Evolutionary conservation across 2,113 vertebrate species (phyloP).

Genomic region (Oreocharis arfaki): DNA sequence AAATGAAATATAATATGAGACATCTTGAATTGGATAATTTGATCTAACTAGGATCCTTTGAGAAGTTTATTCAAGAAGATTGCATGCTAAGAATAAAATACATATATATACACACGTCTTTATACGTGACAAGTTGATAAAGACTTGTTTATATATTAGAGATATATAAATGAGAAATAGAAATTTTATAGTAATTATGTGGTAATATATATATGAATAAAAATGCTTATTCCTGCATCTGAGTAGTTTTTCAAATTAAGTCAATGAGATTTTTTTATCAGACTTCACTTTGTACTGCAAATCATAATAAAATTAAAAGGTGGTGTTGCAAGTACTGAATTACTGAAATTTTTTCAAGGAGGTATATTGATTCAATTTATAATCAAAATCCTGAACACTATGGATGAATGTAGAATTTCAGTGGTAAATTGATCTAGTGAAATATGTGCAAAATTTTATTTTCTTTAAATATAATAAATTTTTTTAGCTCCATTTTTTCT

Average conservation of each 20-base stretch:
- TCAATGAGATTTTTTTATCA: background rate
- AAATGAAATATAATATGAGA: background rate
- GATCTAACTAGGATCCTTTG: background rate
- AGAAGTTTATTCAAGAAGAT: background rate
- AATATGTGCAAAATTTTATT: background rate
- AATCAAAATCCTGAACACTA: background rate
- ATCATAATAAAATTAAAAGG: background rate
- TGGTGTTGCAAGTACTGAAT: background rate
- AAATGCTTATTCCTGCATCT: background rate
- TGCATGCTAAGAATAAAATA: background rate
- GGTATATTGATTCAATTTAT: background rate
- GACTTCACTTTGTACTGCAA: background rate
- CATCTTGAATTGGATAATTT: background rate
- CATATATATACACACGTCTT: fast-evolving
- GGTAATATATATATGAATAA: background rate
- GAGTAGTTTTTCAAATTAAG: background rate
- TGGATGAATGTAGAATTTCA: background rate
- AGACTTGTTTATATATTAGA: background rate
- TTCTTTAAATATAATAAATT: background rate
- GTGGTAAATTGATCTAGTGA: background rate
- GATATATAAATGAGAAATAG: background rate
- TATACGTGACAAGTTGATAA: background rate
- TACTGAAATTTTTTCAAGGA: background rate
- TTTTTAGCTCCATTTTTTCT: background rate
- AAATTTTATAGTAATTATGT: background rate